A percentile compares a stretch with the other conserved stretches of the same genome.
These are phyloP conservation scores for Pissodes strobi DNA, from an alignment of 1,140 invertebrate species.

Conservation along the genomic window DNA sequence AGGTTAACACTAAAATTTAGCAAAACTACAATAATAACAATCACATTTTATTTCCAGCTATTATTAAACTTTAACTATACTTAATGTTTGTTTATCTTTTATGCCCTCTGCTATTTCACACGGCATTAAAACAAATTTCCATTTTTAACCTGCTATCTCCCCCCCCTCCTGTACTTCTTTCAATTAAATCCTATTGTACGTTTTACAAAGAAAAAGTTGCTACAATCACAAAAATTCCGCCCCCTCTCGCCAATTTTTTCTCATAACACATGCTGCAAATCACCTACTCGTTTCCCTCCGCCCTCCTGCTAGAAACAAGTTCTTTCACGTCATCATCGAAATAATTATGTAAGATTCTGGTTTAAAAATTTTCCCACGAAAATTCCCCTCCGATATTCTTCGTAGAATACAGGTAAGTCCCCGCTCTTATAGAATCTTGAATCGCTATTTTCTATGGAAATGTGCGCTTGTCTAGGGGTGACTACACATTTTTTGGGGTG, in stretches of 20 bases:
- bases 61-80: too few species aligned
- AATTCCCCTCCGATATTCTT: constrained; percentile 10
- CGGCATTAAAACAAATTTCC: too few species aligned
- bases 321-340: constrained; percentile 9
- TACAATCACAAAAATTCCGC: not conserved
- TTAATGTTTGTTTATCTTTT: too few species aligned
- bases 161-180: not conserved
- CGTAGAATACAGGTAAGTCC: constrained; percentile 13
- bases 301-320: constrained; percentile 7
- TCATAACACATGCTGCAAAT: constrained; percentile 7
- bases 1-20: too few species aligned
- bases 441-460: constrained; percentile 20
- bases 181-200: too few species aligned
- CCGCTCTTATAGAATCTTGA: constrained; percentile 12
- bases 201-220: too few species aligned
- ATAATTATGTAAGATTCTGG: constrained; percentile 10
- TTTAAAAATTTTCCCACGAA: constrained; percentile 20
- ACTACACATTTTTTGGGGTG: constrained; percentile 10
- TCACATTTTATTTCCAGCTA: too few species aligned
- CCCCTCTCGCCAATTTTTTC: not conserved
- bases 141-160: too few species aligned
- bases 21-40: too few species aligned
- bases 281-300: not conserved
- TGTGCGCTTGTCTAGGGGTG: constrained; percentile 10
- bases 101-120: too few species aligned